phyloP scores from a whole-genome alignment of 2,888 invertebrate species.

The Oxytorus armatus region DNA sequence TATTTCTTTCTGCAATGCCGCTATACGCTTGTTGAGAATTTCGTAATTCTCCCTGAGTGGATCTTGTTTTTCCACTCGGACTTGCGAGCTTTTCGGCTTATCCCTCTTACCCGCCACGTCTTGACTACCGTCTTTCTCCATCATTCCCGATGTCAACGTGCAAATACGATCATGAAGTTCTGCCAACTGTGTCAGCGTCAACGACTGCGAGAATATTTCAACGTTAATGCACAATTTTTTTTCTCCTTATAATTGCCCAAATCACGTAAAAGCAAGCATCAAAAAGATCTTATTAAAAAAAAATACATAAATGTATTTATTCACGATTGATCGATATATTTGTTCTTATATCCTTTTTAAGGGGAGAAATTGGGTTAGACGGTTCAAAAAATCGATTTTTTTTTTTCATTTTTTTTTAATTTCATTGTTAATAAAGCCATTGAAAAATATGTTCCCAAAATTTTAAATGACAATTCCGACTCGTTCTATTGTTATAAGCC shows the following conservation, averaged over 20 bases:
- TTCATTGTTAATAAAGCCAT: too few relatives aligned
- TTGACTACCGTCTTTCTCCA: constrained; percentile 68
- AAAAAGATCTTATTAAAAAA: not conserved
- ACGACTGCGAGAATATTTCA: constrained; percentile 70
- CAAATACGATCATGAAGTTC: constrained; percentile 80
- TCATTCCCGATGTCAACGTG: constrained; percentile 75
- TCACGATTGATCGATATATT: too few relatives aligned
- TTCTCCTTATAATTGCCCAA: not conserved
- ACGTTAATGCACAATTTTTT: constrained; percentile 3
- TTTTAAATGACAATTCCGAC: too few relatives aligned
- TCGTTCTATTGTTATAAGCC: too few relatives aligned
- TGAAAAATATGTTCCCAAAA: too few relatives aligned
- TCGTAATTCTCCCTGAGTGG: constrained; percentile 71
- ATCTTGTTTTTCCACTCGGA: constrained; percentile 24
- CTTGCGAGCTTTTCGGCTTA: not conserved
- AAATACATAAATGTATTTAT: too few relatives aligned
- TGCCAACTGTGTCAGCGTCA: constrained; percentile 78
- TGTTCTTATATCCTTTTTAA: too few relatives aligned
- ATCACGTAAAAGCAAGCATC: not conserved
- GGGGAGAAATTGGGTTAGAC: too few relatives aligned
- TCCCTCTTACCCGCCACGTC: constrained; percentile 26
- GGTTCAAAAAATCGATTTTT: too few relatives aligned
- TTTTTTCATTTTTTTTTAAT: too few relatives aligned
- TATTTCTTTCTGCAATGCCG: constrained; percentile 79
- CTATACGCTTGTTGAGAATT: constrained; percentile 76